phyloP scores from a whole-genome alignment of 2,888 invertebrate genomes.

The Diaprepes abbreviatus region DNA sequence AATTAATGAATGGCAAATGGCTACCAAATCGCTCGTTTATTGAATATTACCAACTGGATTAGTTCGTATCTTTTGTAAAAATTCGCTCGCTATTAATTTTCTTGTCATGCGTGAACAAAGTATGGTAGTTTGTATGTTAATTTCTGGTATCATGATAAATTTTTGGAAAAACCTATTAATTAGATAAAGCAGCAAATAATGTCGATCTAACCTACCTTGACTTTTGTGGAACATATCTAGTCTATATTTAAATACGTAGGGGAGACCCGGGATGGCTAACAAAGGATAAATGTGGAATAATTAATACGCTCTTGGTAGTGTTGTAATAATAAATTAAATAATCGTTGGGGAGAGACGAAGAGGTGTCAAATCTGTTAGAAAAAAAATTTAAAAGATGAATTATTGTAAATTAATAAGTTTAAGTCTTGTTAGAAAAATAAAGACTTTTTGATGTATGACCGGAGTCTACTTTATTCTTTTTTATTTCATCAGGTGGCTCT shows the following conservation, averaged over 20 bases:
- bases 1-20: slow-evolving; percentile 38
- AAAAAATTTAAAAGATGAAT: too few relatives aligned
- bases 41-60: slow-evolving; percentile 11
- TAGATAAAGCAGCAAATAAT: neutral
- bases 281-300: too few relatives aligned
- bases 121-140: slow-evolving; percentile 12
- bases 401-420: too few relatives aligned
- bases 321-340: too few relatives aligned
- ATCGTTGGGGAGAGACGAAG: too few relatives aligned
- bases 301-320: too few relatives aligned
- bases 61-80: slow-evolving; percentile 4
- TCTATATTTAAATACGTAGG: neutral
- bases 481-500: too few relatives aligned
- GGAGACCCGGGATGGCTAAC: too few relatives aligned
- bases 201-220: neutral
- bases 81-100: slow-evolving; percentile 5
- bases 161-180: neutral
- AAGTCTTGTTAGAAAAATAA: too few relatives aligned
- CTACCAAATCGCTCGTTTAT: slow-evolving; percentile 31
- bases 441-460: too few relatives aligned
- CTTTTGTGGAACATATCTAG: neutral
- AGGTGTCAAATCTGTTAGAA: too few relatives aligned
- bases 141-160: neutral
- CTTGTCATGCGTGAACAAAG: slow-evolving; percentile 23
- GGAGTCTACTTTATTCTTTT: too few relatives aligned